phyloP scores from a whole-genome alignment of 2,888 invertebrate species.

The Agriopis leucophaearia region DNA sequence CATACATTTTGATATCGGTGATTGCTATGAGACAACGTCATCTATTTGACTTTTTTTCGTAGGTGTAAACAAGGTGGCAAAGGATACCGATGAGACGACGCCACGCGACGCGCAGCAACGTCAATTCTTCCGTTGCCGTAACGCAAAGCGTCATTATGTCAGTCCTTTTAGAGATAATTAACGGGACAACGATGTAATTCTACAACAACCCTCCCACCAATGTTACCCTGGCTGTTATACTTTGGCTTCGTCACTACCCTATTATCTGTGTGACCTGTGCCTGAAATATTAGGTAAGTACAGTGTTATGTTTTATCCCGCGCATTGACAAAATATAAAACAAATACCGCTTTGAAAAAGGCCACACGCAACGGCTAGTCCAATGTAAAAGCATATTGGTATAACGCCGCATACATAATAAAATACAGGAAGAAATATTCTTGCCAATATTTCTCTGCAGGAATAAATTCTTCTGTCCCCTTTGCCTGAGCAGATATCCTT shows the following conservation, averaged over 20 bases:
- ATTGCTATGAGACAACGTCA: too few species aligned
- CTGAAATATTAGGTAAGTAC: not conserved
- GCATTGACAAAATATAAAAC: constrained; percentile 25
- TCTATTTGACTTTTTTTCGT: too few species aligned
- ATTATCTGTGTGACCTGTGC: not conserved
- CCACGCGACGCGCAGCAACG: too few species aligned
- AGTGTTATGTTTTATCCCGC: not conserved
- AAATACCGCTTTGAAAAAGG: constrained; percentile 17
- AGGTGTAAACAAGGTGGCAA: too few species aligned
- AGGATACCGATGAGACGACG: too few species aligned
- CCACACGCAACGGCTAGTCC: not conserved
- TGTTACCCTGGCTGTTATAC: not conserved
- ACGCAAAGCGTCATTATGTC: too few species aligned
- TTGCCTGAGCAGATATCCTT: not conserved
- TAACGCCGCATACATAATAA: not conserved
- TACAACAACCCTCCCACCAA: too few species aligned
- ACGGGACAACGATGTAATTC: too few species aligned
- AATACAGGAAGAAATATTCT: not conserved
- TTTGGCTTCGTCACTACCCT: not conserved
- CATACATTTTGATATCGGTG: too few species aligned
- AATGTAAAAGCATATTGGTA: constrained; percentile 3
- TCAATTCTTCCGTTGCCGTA: too few species aligned
- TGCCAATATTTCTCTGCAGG: not conserved
- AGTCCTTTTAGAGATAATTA: too few species aligned
- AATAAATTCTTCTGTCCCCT: not conserved